These are phyloP conservation scores for Alcis repandata DNA, from an alignment of 2,888 invertebrate species.

Conservation along the genomic window DNA sequence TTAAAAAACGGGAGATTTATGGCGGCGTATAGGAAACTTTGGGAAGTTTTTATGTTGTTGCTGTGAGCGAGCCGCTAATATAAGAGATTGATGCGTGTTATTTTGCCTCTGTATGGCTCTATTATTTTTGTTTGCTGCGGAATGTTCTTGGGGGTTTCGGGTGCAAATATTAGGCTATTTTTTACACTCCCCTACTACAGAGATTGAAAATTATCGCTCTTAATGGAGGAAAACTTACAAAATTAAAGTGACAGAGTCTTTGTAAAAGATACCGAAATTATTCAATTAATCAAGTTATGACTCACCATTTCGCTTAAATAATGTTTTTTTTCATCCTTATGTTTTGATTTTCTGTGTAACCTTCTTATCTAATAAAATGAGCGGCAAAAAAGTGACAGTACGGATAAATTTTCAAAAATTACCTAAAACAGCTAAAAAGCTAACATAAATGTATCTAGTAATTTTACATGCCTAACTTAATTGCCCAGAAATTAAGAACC, in stretches of 20 bases:
- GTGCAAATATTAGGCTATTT: slow-evolving; percentile 17
- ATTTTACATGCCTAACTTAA: neutral
- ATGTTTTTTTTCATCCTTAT: no score
- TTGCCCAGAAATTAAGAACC: no score
- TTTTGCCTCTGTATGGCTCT: slow-evolving; percentile 65
- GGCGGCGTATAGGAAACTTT: slow-evolving; percentile 80
- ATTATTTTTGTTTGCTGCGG: slow-evolving; percentile 43
- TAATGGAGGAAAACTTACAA: neutral
- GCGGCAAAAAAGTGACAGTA: no score
- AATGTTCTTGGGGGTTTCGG: slow-evolving; percentile 24
- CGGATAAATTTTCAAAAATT: no score
- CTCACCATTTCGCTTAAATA: no score
- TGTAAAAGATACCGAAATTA: no score
- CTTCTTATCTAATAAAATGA: no score
- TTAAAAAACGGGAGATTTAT: slow-evolving; percentile 86
- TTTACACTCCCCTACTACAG: slow-evolving; percentile 1
- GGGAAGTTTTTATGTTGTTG: slow-evolving; percentile 84
- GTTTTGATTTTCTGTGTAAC: no score
- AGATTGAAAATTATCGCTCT: slow-evolving; percentile 5
- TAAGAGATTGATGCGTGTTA: slow-evolving; percentile 81
- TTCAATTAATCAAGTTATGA: no score
- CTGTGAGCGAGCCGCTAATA: slow-evolving; percentile 76
- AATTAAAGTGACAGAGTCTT: neutral
- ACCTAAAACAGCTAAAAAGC: no score
- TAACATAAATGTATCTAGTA: neutral